Evolutionary conservation across 1,140 invertebrate genomes (phyloP).

Genomic region (Monochamus saltuarius): DNA sequence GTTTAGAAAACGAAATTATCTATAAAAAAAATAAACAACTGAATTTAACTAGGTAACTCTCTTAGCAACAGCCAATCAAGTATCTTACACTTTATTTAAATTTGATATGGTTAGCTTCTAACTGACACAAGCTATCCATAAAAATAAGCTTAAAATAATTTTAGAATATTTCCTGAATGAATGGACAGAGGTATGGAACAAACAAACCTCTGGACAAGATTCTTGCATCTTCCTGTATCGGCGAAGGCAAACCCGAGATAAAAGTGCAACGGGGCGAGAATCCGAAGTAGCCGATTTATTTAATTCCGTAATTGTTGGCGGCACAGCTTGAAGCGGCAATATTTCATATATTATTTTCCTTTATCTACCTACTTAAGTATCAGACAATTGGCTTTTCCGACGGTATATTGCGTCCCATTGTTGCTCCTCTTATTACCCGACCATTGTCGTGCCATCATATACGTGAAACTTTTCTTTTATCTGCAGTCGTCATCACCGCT

Average conservation of each 20-base stretch:
- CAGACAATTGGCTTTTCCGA: slow-evolving; percentile 39
- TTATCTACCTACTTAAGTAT: slow-evolving; percentile 39
- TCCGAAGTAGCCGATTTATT: background rate
- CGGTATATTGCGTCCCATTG: slow-evolving; percentile 47
- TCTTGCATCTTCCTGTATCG: background rate
- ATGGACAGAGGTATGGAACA: too few species aligned
- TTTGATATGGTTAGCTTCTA: too few species aligned
- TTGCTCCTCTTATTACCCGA: slow-evolving; percentile 39
- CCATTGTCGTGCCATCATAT: slow-evolving; percentile 42
- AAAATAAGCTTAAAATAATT: too few species aligned
- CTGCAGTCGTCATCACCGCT: slow-evolving; percentile 28
- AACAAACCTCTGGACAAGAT: too few species aligned
- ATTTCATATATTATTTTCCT: slow-evolving; percentile 35
- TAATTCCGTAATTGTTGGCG: slow-evolving; percentile 4
- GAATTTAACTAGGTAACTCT: too few species aligned
- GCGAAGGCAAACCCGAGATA: background rate
- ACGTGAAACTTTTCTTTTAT: slow-evolving; percentile 44
- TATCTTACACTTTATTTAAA: too few species aligned
- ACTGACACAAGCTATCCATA: too few species aligned
- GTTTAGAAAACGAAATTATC: too few species aligned
- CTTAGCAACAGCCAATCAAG: too few species aligned
- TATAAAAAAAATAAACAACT: too few species aligned
- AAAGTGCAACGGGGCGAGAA: background rate
- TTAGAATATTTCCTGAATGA: too few species aligned
- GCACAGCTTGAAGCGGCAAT: slow-evolving; percentile 24